A percentile compares a stretch with the other conserved stretches of the same genome.
phyloP scores from a whole-genome alignment of 1,140 invertebrate genomes.

The Pissodes strobi region DNA sequence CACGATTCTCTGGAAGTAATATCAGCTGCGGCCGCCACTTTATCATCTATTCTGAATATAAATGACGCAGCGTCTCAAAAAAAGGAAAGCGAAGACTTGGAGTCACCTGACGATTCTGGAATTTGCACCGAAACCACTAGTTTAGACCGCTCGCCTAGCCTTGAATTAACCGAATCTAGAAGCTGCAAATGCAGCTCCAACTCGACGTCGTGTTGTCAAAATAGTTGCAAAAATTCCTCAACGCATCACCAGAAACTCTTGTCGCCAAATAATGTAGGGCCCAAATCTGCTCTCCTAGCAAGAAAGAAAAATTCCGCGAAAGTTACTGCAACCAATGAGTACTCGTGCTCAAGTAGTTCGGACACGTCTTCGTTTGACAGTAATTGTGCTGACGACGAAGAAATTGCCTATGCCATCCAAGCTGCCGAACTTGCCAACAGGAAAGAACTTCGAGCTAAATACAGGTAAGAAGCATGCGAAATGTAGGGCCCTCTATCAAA shows the following conservation, averaged over 20 bases:
- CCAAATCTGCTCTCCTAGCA: too few relatives aligned
- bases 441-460: conserved; percentile 79
- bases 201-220: conserved; percentile 9
- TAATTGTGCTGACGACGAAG: conserved; percentile 85
- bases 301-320: conserved; percentile 27
- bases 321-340: conserved; percentile 33
- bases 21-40: conserved; percentile 68
- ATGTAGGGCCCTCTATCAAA: too few relatives aligned
- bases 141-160: conserved; percentile 64
- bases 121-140: conserved; percentile 75
- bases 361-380: conserved; percentile 78
- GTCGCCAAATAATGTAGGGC: too few relatives aligned
- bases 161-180: conserved; percentile 52
- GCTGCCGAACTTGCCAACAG: conserved; percentile 81
- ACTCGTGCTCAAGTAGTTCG: conserved; percentile 49
- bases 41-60: conserved; percentile 66
- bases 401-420: conserved; percentile 84
- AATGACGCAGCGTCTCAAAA: conserved; percentile 48
- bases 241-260: too few relatives aligned
- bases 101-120: conserved; percentile 67
- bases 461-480: conserved; percentile 72
- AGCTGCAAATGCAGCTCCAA: conserved; percentile 18
- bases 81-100: conserved; percentile 35
- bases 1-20: conserved; percentile 62
- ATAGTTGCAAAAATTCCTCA: too few relatives aligned